phyloP scores from a whole-genome alignment of 2,888 invertebrate genomes.

The Thumatha senex region DNA sequence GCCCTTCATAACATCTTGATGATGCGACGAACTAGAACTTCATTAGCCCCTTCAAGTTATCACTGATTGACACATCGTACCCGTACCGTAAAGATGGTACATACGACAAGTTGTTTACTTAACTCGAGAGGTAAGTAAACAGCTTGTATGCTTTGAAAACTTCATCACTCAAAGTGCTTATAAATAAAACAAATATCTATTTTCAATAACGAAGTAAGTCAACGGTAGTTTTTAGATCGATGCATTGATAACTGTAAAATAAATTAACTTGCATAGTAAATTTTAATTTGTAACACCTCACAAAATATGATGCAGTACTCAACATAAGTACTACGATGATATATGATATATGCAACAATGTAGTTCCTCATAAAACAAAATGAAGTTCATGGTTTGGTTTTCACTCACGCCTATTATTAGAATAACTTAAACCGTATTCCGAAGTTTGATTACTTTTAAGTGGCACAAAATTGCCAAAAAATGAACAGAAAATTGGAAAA shows the following conservation, averaged over 20 bases:
- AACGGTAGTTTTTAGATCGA: too few species aligned
- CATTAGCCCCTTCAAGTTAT: slow-evolving; percentile 28
- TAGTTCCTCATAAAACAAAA: slow-evolving; percentile 56
- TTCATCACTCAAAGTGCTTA: slow-evolving; percentile 34
- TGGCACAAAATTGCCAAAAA: slow-evolving; percentile 38
- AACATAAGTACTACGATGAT: slow-evolving; percentile 30
- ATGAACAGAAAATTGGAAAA: slow-evolving; percentile 17
- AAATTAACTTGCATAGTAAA: slow-evolving; percentile 46
- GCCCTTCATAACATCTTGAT: slow-evolving; percentile 66
- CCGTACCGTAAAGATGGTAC: slow-evolving; percentile 25
- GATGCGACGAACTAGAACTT: slow-evolving; percentile 29
- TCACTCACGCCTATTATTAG: slow-evolving; percentile 72
- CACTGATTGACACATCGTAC: slow-evolving; percentile 51
- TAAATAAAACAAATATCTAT: slow-evolving; percentile 41
- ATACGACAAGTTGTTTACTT: slow-evolving; percentile 50
- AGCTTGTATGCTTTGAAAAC: slow-evolving; percentile 41
- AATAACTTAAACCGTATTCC: slow-evolving; percentile 56
- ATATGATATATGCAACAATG: slow-evolving; percentile 48
- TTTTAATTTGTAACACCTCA: slow-evolving; percentile 13
- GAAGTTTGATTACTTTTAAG: slow-evolving; percentile 46
- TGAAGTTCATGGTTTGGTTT: slow-evolving; percentile 58
- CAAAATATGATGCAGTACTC: not conserved
- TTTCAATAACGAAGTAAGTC: too few species aligned
- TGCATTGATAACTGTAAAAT: slow-evolving; percentile 24
- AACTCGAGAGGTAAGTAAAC: slow-evolving; percentile 49